Evolutionary conservation across 2,797 vertebrate species (phyloP).

Genomic region (Antennarius maculatus): DNA sequence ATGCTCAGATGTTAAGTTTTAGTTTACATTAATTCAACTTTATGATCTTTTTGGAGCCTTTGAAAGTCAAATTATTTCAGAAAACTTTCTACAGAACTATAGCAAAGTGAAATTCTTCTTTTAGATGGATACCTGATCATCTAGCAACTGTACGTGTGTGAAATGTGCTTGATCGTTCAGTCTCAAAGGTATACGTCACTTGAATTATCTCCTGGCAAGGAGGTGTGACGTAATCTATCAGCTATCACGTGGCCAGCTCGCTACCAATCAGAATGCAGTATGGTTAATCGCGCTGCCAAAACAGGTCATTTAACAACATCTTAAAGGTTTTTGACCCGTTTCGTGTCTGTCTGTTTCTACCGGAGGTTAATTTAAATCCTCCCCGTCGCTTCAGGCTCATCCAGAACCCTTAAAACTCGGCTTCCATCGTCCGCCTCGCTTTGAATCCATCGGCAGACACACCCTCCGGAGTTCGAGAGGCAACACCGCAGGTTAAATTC

Average conservation of each 20-base stretch:
- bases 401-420: rapidly evolving
- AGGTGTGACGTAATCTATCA: neutral
- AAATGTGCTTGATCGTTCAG: too few species aligned
- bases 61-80: too few species aligned
- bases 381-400: neutral
- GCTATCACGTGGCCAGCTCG: neutral
- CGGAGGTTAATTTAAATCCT: too few species aligned
- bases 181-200: too few species aligned
- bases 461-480: neutral
- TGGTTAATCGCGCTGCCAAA: neutral
- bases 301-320: neutral
- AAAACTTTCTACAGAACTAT: too few species aligned
- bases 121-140: neutral
- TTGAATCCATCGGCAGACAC: neutral
- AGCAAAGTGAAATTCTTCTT: too few species aligned
- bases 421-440: rapidly evolving
- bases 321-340: rapidly evolving
- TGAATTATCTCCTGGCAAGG: too few species aligned
- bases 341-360: rapidly evolving
- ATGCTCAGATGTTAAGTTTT: too few species aligned
- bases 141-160: neutral
- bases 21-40: too few species aligned
- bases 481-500: neutral
- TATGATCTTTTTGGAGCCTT: too few species aligned
- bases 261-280: conserved; percentile 31